Conservation (phyloP, 2,888 invertebrate genomes). For the Chloroclysta siterata region DNA sequence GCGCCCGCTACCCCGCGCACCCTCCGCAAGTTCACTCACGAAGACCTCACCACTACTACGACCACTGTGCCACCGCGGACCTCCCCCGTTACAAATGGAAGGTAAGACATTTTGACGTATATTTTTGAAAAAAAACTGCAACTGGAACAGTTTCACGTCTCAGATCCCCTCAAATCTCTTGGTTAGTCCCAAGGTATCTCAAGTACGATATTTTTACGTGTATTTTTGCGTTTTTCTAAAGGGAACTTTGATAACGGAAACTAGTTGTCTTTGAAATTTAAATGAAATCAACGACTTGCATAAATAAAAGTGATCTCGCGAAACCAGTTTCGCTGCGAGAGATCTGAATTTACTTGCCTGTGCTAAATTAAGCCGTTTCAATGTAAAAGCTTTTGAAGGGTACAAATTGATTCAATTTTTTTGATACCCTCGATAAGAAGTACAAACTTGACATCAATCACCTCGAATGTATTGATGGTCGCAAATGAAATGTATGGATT, state of each 20-base stretch:
- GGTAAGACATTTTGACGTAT: constrained; percentile 47
- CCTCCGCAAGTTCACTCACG: constrained; percentile 70
- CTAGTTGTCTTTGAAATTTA: constrained; percentile 35
- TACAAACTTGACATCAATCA: constrained; percentile 5
- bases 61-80: constrained; percentile 52
- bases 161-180: too few species aligned
- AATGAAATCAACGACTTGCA: constrained; percentile 40
- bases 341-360: constrained; percentile 36
- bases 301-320: constrained; percentile 50
- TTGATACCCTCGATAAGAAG: neutral
- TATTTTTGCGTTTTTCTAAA: neutral
- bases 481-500: neutral
- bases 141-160: too few species aligned
- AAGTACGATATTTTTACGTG: neutral
- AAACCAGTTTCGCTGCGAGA: constrained; percentile 52
- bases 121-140: too few species aligned
- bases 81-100: constrained; percentile 70
- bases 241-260: constrained; percentile 22
- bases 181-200: too few species aligned
- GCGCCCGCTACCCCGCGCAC: constrained; percentile 70
- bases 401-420: constrained; percentile 29
- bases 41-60: constrained; percentile 71
- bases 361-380: constrained; percentile 48
- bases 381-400: constrained; percentile 33
- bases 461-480: too few species aligned